Conservation (phyloP, 2,797 vertebrate genomes). For the Darevskia mixta region DNA sequence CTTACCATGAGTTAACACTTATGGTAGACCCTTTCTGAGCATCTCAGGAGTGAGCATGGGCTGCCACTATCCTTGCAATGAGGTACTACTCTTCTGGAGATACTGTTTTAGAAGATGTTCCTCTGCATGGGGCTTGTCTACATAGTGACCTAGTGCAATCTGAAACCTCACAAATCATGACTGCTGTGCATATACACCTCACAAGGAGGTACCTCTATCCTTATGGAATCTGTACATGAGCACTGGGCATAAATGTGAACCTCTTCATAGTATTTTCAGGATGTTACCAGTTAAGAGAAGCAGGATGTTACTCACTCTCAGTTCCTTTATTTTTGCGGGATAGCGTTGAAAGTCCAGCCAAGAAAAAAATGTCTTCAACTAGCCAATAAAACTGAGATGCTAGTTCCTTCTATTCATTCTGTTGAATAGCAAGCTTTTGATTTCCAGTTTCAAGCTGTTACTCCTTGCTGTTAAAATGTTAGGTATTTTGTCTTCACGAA, state of each 20-base stretch:
- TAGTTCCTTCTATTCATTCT: conserved; percentile 19
- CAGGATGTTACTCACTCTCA: background rate
- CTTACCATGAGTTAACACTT: too few species aligned
- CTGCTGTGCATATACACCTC: background rate
- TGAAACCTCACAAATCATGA: background rate
- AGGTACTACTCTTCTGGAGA: background rate
- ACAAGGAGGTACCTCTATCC: background rate
- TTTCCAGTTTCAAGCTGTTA: background rate
- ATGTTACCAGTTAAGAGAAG: background rate
- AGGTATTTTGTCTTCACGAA: conserved; percentile 17
- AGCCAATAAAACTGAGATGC: conserved; percentile 5
- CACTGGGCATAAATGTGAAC: background rate
- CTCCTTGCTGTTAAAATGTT: conserved; percentile 30
- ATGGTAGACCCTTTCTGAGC: background rate
- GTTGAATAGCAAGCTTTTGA: conserved; percentile 19
- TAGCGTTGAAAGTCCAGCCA: background rate
- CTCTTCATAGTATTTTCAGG: background rate
- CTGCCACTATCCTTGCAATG: background rate
- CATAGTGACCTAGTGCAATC: background rate
- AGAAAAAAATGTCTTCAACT: conserved; percentile 8
- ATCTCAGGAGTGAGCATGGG: background rate
- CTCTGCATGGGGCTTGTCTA: background rate
- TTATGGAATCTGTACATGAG: background rate
- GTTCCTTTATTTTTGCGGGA: background rate
- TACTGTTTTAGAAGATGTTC: background rate